Evolutionary conservation across 1,140 invertebrate species (phyloP), one percentile per base, ranked within the genome.

Genomic region (Psix sp.): DNA sequence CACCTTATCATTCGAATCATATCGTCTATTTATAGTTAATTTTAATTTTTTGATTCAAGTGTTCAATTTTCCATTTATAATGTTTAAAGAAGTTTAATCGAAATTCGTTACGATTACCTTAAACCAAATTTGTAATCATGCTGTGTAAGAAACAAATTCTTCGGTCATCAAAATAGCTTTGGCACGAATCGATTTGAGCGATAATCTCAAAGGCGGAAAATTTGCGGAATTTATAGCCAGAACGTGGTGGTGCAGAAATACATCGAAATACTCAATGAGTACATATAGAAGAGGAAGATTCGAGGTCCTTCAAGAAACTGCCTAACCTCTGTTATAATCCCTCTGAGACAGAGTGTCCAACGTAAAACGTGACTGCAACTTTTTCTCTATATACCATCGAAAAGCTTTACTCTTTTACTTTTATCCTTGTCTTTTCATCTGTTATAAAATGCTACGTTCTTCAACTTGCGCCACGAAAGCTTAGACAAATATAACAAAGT

Each of bases 281-380:
- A 16, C 29, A 45, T 17, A 26, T 67, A 7, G 29, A 24, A 38
- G 43, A 52, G 7, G 18, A 60, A 46, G 21, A 7, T 18, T 36
- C 49, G 52, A 17, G 16, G 57, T 57, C 45, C 51, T 59, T 51
- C 13, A 15, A 13, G 18, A 15, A 52, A 20, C 38, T 17, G 56
- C 36, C 43, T 52, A 29, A 63, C 51, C 63, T 51, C 59, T 42
- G 45, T 59, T 71, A 65, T 59, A 72, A 72, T 72, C 65, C 68
- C 68, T 38, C 11, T 0, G 68, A 46, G 68, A 65, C 45, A 24
- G 43, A 40, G 43, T 57, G 6, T 31, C 21, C 39, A 2, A 31
- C 51, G 52, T 48, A 36, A 70, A 40, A 70, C 48, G 66, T 72
- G 67, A 63, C 51, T 57, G 45, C 20, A 56, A 10, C 49, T 54